Conservation (phyloP, 2,113 vertebrate genomes). For the Miniopterus natalensis region DNA sequence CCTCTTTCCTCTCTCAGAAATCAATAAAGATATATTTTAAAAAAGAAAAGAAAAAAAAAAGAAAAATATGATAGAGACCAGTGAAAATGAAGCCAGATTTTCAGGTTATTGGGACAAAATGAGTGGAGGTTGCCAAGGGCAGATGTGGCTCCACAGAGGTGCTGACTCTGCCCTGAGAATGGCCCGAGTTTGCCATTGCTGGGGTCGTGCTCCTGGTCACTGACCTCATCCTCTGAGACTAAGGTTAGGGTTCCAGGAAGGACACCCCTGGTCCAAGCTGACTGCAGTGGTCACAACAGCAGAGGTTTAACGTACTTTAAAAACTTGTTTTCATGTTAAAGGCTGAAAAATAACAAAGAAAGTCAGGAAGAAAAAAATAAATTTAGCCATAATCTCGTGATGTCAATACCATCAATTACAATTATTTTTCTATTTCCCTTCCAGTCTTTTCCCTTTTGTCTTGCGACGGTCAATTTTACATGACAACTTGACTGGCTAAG, state of each 20-base stretch:
- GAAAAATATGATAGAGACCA: neutral
- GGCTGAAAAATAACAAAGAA: neutral
- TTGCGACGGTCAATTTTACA: neutral
- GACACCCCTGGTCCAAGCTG: rapidly evolving
- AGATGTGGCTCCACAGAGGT: neutral
- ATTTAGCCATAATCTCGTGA: neutral
- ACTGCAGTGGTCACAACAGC: neutral
- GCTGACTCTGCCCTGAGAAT: neutral
- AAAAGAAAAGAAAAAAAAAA: no score
- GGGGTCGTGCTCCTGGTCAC: neutral
- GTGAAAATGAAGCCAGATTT: neutral
- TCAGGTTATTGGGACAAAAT: neutral
- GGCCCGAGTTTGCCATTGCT: neutral
- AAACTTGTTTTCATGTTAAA: neutral
- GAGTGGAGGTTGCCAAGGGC: no score
- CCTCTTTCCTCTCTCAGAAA: no score
- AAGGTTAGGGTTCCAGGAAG: neutral
- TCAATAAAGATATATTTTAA: no score
- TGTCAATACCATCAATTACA: neutral
- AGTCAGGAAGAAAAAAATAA: neutral
- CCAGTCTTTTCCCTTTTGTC: neutral
- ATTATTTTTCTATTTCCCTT: neutral
- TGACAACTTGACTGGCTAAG: neutral
- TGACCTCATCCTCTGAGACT: neutral
- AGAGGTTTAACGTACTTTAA: neutral